Percentiles rank a stretch among this genome's conserved stretches.
These are phyloP conservation scores for Lasaia peninsularis DNA, from an alignment of 1,140 invertebrate species.

Conservation along the genomic window DNA sequence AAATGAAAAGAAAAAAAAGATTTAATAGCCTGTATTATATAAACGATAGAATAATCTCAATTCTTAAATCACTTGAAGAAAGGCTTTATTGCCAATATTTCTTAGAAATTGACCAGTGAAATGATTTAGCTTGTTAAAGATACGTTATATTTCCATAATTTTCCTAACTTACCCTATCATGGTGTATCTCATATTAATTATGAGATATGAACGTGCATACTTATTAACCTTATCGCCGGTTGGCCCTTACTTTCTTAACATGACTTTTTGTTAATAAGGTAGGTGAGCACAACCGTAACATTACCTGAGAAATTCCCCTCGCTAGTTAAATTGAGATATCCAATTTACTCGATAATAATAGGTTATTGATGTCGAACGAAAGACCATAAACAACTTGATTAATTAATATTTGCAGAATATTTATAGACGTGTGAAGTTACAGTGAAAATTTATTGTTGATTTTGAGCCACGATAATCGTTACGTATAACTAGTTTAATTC, in stretches of 20 bases:
- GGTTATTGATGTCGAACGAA: not conserved
- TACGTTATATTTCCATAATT: conserved; percentile 6
- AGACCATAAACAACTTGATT: too few relatives aligned
- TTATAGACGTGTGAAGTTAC: too few relatives aligned
- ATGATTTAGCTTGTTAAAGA: not conserved
- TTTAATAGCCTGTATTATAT: too few relatives aligned
- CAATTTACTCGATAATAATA: not conserved
- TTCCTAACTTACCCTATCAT: conserved; percentile 29
- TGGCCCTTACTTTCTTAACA: conserved; percentile 45
- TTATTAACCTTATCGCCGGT: conserved; percentile 70
- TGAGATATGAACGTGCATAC: conserved; percentile 45
- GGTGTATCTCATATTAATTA: conserved; percentile 54
- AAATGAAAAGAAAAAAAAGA: too few relatives aligned
- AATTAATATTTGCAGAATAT: too few relatives aligned
- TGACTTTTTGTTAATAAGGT: conserved; percentile 44
- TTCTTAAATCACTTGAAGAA: not conserved
- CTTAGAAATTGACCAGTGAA: not conserved
- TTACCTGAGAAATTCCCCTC: conserved; percentile 17
- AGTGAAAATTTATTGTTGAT: too few relatives aligned
- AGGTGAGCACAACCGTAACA: conserved; percentile 46
- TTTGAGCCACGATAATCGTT: too few relatives aligned
- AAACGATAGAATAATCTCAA: not conserved
- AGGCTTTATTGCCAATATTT: not conserved
- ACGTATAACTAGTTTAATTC: too few relatives aligned
- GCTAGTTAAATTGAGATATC: conserved; percentile 17